Evolutionary conservation across 2,113 vertebrate genomes (phyloP), one percentile per base, ranked within the genome.

Genomic region (Gnathonemus longibarbis): DNA sequence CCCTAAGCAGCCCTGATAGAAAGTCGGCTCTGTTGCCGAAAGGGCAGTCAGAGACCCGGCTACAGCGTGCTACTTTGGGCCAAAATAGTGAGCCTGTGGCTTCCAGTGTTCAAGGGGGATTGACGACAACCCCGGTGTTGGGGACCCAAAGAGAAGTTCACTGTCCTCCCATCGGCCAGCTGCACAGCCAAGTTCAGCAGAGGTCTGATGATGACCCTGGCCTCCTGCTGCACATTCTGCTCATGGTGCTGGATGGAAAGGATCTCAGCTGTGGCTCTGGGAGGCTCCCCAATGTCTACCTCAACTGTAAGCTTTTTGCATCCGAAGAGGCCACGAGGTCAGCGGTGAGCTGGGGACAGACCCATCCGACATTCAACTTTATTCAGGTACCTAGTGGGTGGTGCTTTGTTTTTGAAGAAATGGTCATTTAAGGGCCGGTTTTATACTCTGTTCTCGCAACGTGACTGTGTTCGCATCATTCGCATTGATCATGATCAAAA

Each of bases 161-260:
- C 7, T 92, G 90, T 0, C 1, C 17, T 3, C 27, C 70, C 2
- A 90, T 84, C 21, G 15, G 17, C 56, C 27, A 39, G 27, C 15
- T 46, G 31, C 21, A 42, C 9, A 50, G 46, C 8, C 46, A 8
- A 86, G 21, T 91, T n/a, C 10, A 0, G 49, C 24, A 35, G 48
- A 86, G 92, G 0, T 84, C 52, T 58, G 91, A 90, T 90, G 95
- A 96, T 3, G 92, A 93, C 1, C 90, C 87, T 1, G 92, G 94
- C 35, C 58, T 97, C 0, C 91, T 99, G 4, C 93, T 99, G 74
- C 96, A 99, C 2, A 92, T 97, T 52, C 93, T 99, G 0, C 91
- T 99, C 90, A 97, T 98, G 97, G 97, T 99, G 83, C 96, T 96
- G 0, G 95, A 98, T 50, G 98, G 98, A 58, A 98, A 95, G 93